A percentile compares a stretch with the other conserved stretches of the same genome.
These are phyloP conservation scores for Fundulus diaphanus DNA, from an alignment of 2,797 vertebrate genomes.

Conservation along the genomic window DNA sequence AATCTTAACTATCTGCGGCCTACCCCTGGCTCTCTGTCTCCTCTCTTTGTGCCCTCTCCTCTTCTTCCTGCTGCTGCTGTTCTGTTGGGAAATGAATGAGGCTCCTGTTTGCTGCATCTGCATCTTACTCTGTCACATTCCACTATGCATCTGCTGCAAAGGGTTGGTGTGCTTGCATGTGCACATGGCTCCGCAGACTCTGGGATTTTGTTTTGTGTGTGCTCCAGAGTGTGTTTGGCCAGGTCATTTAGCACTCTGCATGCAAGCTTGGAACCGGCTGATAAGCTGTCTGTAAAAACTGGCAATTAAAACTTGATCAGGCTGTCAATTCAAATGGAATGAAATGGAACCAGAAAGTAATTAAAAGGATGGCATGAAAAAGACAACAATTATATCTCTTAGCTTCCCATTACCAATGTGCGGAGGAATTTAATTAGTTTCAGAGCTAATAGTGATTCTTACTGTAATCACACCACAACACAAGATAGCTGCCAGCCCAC, in stretches of 20 bases:
- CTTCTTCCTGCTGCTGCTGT: conserved; percentile 48
- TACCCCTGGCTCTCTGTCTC: conserved; percentile 21
- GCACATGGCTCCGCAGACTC: conserved; percentile 34
- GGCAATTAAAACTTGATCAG: conserved; percentile 86
- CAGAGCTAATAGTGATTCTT: conserved; percentile 61
- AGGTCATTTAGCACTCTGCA: conserved; percentile 76
- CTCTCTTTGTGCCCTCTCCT: conserved; percentile 27
- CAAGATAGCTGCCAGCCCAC: conserved; percentile 29
- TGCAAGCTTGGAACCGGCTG: conserved; percentile 77
- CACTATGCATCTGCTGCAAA: conserved; percentile 47
- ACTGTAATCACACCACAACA: conserved; percentile 62
- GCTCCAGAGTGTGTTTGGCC: conserved; percentile 60
- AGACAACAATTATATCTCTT: conserved; percentile 84
- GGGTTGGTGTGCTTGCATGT: conserved; percentile 26
- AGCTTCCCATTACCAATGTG: conserved; percentile 78
- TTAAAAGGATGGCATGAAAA: conserved; percentile 83
- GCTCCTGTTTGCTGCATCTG: conserved; percentile 72
- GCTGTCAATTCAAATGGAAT: conserved; percentile 84
- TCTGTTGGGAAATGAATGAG: conserved; percentile 73
- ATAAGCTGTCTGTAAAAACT: conserved; percentile 84
- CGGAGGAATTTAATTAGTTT: conserved; percentile 82
- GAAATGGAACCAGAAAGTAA: conserved; percentile 87
- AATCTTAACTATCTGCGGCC: conserved; percentile 51
- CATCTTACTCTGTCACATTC: conserved; percentile 71
- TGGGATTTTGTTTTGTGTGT: conserved; percentile 33